Evolutionary conservation across 2,113 vertebrate genomes (phyloP).

Genomic region (Hypomesus transpacificus): DNA sequence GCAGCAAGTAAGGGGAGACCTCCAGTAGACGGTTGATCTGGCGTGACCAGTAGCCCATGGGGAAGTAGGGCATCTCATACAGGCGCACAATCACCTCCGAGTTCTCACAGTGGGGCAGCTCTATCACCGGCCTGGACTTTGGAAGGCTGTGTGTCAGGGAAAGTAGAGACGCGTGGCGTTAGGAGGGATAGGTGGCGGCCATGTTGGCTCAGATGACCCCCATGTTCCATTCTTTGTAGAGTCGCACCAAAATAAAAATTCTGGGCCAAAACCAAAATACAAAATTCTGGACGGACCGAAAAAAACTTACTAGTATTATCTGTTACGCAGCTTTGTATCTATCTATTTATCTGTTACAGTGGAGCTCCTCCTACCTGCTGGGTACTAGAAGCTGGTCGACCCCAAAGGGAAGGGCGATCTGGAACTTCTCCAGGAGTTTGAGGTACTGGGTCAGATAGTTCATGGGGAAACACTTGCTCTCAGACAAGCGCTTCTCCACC

Average conservation of each 20-base stretch:
- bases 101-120: conserved; percentile 93
- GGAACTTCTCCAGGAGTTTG: conserved; percentile 93
- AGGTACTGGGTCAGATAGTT: conserved; percentile 84
- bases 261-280: too few species aligned
- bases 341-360: neutral
- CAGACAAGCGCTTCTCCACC: conserved; percentile 82
- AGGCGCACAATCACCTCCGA: conserved; percentile 89
- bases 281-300: neutral
- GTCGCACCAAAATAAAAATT: too few species aligned
- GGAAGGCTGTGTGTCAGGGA: conserved; percentile 75
- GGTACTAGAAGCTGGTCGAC: conserved; percentile 89
- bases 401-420: conserved; percentile 87
- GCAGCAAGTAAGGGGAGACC: conserved; percentile 84
- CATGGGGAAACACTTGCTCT: conserved; percentile 84
- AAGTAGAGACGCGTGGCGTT: neutral
- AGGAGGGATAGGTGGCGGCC: neutral
- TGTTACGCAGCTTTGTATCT: neutral
- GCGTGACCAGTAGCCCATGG: conserved; percentile 96
- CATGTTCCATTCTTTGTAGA: too few species aligned
- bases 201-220: neutral
- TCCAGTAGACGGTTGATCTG: conserved; percentile 90
- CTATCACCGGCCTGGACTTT: conserved; percentile 86
- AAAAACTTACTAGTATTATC: neutral
- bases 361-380: conserved; percentile 76
- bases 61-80: conserved; percentile 96